Conservation (phyloP, 2,797 vertebrate species). For the Clarias laeviceps region DNA sequence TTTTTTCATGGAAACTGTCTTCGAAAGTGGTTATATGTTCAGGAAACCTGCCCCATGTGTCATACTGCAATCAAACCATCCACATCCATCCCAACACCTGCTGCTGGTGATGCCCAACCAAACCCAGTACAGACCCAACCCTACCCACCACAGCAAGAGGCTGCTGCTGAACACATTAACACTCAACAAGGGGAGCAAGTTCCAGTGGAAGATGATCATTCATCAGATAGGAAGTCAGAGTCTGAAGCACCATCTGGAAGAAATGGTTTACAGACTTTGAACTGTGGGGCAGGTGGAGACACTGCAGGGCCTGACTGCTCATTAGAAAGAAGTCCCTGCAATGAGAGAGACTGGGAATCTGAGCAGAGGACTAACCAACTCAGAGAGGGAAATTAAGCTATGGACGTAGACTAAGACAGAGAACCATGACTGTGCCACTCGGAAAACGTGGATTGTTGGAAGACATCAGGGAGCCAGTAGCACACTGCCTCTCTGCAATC, state of each 20-base stretch:
- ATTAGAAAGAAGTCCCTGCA: slow-evolving; percentile 30
- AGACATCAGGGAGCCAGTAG: neutral
- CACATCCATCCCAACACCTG: neutral
- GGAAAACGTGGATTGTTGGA: neutral
- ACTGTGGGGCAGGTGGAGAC: slow-evolving; percentile 65
- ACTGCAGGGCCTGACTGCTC: slow-evolving; percentile 47
- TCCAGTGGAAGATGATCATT: neutral
- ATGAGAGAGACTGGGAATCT: slow-evolving; percentile 25
- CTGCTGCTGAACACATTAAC: neutral
- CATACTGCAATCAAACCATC: slow-evolving; percentile 74
- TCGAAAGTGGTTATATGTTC: slow-evolving; percentile 85
- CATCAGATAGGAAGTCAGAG: slow-evolving; percentile 14
- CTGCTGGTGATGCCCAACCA: slow-evolving; percentile 42
- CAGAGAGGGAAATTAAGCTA: slow-evolving; percentile 5
- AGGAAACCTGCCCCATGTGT: slow-evolving; percentile 87
- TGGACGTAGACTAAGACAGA: neutral
- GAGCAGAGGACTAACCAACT: slow-evolving; percentile 25
- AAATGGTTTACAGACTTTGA: slow-evolving; percentile 46
- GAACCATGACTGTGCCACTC: slow-evolving; percentile 15
- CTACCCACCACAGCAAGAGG: slow-evolving; percentile 39
- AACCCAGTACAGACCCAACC: slow-evolving; percentile 37
- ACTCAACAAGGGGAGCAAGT: slow-evolving; percentile 5
- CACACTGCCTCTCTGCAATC: neutral
- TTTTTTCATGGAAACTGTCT: slow-evolving; percentile 84
- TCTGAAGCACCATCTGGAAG: slow-evolving; percentile 15